Conservation (phyloP, 2,113 vertebrate genomes). For the Oreochromis tanganicae region DNA sequence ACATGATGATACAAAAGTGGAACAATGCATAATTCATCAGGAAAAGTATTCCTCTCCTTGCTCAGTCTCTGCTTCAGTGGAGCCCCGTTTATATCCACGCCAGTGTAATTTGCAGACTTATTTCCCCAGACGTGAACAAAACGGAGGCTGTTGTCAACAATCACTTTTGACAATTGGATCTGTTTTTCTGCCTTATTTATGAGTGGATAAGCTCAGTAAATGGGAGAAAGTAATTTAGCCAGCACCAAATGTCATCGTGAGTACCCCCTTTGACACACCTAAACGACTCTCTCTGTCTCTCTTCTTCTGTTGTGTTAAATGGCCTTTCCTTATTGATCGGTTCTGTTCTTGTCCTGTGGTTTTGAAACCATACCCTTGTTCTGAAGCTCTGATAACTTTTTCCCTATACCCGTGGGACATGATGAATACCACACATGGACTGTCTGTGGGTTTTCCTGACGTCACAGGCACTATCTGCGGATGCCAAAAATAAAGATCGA, state of each 20-base stretch:
- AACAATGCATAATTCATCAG: slow-evolving; percentile 47
- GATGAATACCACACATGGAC: not conserved
- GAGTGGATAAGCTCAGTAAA: not conserved
- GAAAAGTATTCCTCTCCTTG: slow-evolving; percentile 29
- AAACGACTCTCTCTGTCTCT: not conserved
- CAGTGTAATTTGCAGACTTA: slow-evolving; percentile 17
- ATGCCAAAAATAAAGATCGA: slow-evolving; percentile 1
- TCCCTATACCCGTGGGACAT: not conserved
- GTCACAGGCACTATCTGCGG: not conserved
- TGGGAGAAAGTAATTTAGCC: slow-evolving; percentile 29
- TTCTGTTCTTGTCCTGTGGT: slow-evolving; percentile 41
- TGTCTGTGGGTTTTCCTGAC: not conserved
- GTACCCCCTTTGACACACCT: slow-evolving; percentile 1
- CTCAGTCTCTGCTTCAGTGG: not conserved
- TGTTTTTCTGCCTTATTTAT: not conserved
- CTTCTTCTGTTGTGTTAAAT: slow-evolving; percentile 8
- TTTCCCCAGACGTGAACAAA: slow-evolving; percentile 40
- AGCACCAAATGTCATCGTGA: slow-evolving; percentile 20
- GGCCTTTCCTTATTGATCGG: slow-evolving; percentile 37
- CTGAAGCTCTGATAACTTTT: slow-evolving; percentile 33
- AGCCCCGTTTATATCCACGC: not conserved
- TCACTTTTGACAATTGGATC: slow-evolving; percentile 12
- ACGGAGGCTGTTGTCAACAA: slow-evolving; percentile 15
- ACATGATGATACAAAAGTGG: not conserved
- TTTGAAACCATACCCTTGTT: slow-evolving; percentile 34